Evolutionary conservation across 2,888 invertebrate genomes (phyloP).

Genomic region (Teleogryllus oceanicus): DNA sequence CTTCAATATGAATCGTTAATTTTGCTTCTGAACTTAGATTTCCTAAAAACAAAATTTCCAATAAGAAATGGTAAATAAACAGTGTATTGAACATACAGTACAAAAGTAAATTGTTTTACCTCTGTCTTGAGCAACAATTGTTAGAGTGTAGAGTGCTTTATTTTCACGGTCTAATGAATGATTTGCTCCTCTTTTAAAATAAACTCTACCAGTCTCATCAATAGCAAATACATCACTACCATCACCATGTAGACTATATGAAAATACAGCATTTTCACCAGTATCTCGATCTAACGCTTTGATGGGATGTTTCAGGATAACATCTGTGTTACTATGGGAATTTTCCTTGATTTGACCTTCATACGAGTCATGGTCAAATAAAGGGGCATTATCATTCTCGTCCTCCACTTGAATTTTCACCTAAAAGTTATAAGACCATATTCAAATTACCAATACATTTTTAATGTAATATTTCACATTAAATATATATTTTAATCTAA

Average conservation of each 20-base stretch:
- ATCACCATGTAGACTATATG: constrained; percentile 67
- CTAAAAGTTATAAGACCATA: constrained; percentile 38
- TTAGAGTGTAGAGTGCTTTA: constrained; percentile 63
- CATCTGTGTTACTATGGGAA: constrained; percentile 64
- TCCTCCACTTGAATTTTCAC: constrained; percentile 76
- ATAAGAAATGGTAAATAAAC: neutral
- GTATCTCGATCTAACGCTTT: constrained; percentile 69
- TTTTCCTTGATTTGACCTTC: constrained; percentile 79
- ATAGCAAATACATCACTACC: constrained; percentile 70
- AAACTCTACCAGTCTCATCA: constrained; percentile 62
- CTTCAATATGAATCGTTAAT: constrained; percentile 66
- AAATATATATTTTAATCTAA: too few species aligned
- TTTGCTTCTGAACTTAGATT: constrained; percentile 71
- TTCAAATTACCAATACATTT: too few species aligned
- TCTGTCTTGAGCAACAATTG: constrained; percentile 70
- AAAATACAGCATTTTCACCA: constrained; percentile 65
- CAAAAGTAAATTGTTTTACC: constrained; percentile 40
- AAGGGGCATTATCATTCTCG: constrained; percentile 82
- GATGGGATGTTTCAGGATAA: constrained; percentile 63
- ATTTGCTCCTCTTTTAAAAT: constrained; percentile 52
- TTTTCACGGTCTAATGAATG: constrained; percentile 69
- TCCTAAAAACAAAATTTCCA: constrained; percentile 48
- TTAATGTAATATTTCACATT: too few species aligned
- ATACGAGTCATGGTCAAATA: constrained; percentile 67
- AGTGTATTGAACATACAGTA: too few species aligned